A percentile compares a stretch with the other conserved stretches of the same genome.
Conservation (phyloP, 2,797 vertebrate species). For the Scolopax rusticola region DNA sequence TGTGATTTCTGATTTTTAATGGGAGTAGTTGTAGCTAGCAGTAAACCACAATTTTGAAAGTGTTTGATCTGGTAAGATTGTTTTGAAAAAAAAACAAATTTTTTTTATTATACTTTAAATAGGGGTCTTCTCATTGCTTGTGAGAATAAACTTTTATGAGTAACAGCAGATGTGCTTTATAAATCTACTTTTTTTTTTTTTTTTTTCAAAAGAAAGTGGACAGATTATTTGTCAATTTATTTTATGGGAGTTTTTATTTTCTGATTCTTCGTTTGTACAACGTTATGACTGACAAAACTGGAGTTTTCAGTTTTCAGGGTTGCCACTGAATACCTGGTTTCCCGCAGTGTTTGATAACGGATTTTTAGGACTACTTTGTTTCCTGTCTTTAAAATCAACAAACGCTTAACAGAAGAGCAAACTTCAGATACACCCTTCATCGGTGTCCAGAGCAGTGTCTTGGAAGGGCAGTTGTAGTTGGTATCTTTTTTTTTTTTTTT, state of each 20-base stretch:
- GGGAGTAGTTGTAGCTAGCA: not conserved
- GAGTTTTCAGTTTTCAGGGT: not conserved
- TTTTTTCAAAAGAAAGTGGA: not conserved
- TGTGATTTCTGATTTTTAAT: not conserved
- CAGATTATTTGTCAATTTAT: not conserved
- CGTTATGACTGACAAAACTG: not conserved
- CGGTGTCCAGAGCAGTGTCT: not conserved
- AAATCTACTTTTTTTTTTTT: not conserved
- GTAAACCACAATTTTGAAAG: not conserved
- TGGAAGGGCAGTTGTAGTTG: not conserved
- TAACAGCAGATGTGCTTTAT: not conserved
- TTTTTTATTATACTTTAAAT: not conserved
- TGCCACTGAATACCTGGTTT: not conserved
- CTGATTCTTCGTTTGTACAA: not conserved
- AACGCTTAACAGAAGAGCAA: not conserved
- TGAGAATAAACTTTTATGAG: not conserved
- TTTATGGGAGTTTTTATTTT: not conserved
- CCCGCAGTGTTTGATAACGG: not conserved
- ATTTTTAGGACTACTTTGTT: not conserved
- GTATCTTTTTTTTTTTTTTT: not conserved
- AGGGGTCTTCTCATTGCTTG: rapidly evolving
- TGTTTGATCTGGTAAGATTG: not conserved
- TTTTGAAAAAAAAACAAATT: not conserved
- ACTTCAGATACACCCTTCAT: not conserved
- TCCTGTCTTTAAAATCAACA: not conserved